Conservation (phyloP, 2,888 invertebrate species). For the Drosophila maculinotata region DNA sequence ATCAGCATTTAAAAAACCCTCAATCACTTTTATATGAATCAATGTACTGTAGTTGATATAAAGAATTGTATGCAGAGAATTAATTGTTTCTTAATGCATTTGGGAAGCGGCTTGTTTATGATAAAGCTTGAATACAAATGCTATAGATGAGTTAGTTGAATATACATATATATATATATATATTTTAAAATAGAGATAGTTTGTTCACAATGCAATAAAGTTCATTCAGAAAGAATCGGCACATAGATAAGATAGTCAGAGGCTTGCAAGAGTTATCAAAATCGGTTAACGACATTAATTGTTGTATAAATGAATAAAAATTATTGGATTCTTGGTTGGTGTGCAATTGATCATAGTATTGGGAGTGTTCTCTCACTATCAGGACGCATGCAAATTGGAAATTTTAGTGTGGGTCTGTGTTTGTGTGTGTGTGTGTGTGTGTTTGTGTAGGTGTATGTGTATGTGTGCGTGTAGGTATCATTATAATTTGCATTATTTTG, state of each 20-base stretch:
- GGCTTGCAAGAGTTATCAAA: slow-evolving; percentile 14
- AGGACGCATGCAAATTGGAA: slow-evolving; percentile 43
- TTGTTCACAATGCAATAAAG: slow-evolving; percentile 9
- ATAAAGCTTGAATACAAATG: slow-evolving; percentile 30
- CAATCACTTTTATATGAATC: neutral
- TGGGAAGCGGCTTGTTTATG: slow-evolving; percentile 24
- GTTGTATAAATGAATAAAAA: too few relatives aligned
- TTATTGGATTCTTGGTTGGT: slow-evolving; percentile 22
- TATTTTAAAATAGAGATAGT: neutral
- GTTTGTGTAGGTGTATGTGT: slow-evolving; percentile 21
- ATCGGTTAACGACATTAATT: slow-evolving; percentile 8
- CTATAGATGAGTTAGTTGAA: slow-evolving; percentile 22
- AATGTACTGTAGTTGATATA: neutral
- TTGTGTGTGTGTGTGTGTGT: slow-evolving; percentile 17
- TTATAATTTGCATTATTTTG: slow-evolving; percentile 52
- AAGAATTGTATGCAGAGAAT: neutral
- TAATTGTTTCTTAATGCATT: neutral
- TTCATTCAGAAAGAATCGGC: slow-evolving; percentile 23
- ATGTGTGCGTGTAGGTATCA: slow-evolving; percentile 34
- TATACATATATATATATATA: too few relatives aligned
- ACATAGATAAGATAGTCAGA: slow-evolving; percentile 6
- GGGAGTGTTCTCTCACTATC: slow-evolving; percentile 22
- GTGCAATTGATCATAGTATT: slow-evolving; percentile 12
- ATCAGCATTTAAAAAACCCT: too few relatives aligned
- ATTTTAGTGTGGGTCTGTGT: slow-evolving; percentile 23